Evolutionary conservation across 1,140 invertebrate species (phyloP), one percentile per base, ranked within the genome.

Genomic region (Anoplophora glabripennis): DNA sequence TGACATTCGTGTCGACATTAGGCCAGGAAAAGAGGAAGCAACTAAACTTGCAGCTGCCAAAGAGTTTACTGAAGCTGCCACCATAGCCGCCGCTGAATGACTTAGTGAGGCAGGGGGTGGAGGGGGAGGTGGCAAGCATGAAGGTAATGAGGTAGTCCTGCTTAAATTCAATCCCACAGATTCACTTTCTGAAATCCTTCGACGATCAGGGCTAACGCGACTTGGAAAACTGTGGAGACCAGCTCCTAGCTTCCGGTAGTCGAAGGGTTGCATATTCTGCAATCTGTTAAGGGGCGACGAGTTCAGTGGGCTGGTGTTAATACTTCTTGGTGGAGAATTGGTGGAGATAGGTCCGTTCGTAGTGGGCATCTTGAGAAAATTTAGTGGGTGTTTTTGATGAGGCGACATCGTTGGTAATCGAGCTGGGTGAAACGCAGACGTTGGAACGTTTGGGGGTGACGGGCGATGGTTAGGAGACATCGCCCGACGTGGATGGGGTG

Each of bases 231-330:
- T 71, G 55, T 75, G 47, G 75, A 81, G 65, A 72, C 80, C 76
- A 53, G 80, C 78, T 49, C 83, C 81, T 40, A 90, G 80, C 71
- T 93, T 91, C 14, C 92, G 84, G 72, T 92, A 96, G 74, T 96
- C 93, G 74, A 94, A 95, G 1, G 93, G 93, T 73, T 96, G 92
- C 93, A 97, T 96, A 67, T 87, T 95, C 77, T 96, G 92, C 17
- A 96, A 78, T 68, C 92, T 84, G 74, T 90, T 94, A 34, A 96
- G 78, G 1, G 94, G 91, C 5, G 92, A 93, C 64, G 80, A 82
- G 35, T 81, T 72, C 59, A 81, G 79, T 68, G 80, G 80, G 68
- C 77, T 80, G 42, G 72, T 80, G 42, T 78, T 76, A 46, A 82
- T 69, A 42, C 63, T 76, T 46, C 67, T 73, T 11, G 78, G 75